Conservation (phyloP, 2,113 vertebrate species). For the Sclerurus mexicanus region DNA sequence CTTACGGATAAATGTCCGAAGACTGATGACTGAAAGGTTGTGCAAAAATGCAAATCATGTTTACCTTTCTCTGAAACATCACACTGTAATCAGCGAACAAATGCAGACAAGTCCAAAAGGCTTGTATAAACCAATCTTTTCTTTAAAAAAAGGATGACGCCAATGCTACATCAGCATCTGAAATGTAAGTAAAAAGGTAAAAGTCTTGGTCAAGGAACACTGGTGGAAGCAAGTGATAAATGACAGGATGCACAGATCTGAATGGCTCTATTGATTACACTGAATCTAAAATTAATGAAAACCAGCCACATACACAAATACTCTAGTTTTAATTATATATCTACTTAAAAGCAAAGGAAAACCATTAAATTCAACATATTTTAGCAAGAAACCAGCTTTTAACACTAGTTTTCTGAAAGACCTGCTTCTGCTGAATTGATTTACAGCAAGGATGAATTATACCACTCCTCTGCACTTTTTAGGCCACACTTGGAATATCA, state of each 20-base stretch:
- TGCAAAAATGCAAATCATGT: neutral
- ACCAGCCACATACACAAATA: neutral
- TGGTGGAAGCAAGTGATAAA: neutral
- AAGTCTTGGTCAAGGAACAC: neutral
- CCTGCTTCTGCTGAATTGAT: neutral
- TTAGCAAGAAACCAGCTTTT: neutral
- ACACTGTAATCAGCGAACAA: neutral
- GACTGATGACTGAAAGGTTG: neutral
- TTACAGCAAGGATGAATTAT: neutral
- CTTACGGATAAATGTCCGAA: neutral
- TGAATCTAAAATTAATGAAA: neutral
- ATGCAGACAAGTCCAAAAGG: neutral
- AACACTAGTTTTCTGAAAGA: neutral
- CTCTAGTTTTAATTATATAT: neutral
- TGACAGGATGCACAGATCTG: neutral
- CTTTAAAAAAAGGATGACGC: neutral
- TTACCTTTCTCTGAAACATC: neutral
- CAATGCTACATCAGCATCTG: neutral
- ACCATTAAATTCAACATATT: neutral
- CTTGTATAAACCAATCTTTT: neutral
- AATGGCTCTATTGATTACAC: neutral
- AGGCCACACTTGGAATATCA: rapidly evolving
- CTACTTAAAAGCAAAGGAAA: neutral
- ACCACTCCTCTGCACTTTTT: neutral
- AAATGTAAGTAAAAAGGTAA: neutral